Conservation (phyloP, 2,888 invertebrate species). For the Allacma fusca region DNA sequence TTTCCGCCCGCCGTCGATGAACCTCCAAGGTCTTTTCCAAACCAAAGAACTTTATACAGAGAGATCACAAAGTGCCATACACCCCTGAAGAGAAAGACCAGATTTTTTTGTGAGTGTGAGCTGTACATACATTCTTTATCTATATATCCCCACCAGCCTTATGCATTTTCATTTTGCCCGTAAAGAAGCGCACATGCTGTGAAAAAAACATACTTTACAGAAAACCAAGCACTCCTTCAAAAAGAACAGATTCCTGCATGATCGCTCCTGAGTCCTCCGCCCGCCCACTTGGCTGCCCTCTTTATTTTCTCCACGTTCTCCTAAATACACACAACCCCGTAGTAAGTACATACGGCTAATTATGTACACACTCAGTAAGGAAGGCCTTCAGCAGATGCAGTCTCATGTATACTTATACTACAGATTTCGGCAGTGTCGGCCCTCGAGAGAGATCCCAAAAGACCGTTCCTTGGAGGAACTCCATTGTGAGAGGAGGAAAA, state of each 20-base stretch:
- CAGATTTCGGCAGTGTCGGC: too few relatives aligned
- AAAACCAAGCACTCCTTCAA: conserved; percentile 24
- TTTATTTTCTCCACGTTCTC: conserved; percentile 31
- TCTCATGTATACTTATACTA: too few relatives aligned
- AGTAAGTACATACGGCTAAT: too few relatives aligned
- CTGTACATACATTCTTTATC: conserved; percentile 17
- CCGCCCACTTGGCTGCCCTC: conserved; percentile 41
- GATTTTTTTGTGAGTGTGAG: conserved; percentile 26
- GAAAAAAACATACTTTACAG: conserved; percentile 10
- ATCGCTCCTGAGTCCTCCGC: conserved; percentile 31
- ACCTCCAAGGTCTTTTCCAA: conserved; percentile 60
- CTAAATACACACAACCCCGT: too few relatives aligned
- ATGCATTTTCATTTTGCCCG: background rate
- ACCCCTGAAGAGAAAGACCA: conserved; percentile 38
- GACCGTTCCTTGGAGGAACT: too few relatives aligned
- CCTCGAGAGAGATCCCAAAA: too few relatives aligned
- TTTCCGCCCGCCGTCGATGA: conserved; percentile 53
- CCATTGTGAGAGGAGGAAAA: background rate
- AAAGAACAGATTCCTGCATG: conserved; percentile 38
- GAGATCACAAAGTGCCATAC: conserved; percentile 41
- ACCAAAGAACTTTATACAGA: conserved; percentile 41
- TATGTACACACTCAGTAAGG: too few relatives aligned
- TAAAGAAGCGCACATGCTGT: conserved; percentile 4
- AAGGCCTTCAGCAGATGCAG: too few relatives aligned
- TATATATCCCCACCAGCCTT: background rate